Evolutionary conservation across 1,140 invertebrate genomes (phyloP), one percentile per base, ranked within the genome.

Genomic region (Archivesica marissinica): DNA sequence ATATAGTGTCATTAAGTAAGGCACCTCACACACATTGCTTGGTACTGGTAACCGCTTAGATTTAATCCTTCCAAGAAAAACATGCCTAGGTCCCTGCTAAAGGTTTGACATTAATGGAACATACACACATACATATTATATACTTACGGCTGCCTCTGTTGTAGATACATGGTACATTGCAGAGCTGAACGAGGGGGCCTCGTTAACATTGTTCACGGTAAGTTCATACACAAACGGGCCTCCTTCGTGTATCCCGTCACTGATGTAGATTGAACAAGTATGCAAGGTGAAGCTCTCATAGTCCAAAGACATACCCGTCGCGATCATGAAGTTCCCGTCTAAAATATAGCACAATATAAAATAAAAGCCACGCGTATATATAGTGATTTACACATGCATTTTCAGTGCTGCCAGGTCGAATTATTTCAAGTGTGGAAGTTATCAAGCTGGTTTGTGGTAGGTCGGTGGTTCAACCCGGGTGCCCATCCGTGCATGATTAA

Each of bases 281-380:
- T 38, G 50, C 20, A 28, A 50, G 13, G 33, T 54, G 9, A n/a
- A 15, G 0, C 38, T 64, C 38, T 84, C 81, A 35, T 84, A 84
- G 30, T 84, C 56, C 72, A 84, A 15, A 2, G 81, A 30, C 68
- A 35, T 15, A 20, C 76, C 76, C 1, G 76, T 44, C 1, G 68
- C 64, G 2, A 82, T 33, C 33, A 25, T 82, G 25, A 82, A 52
- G 15, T 59, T 82, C 17, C 68, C 66, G 41, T 52, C 80, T 82
- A 38, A 41, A 56, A 74, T 15, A 59, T 15, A 23, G 20, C n/a
- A 61, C 47, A 52, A 13, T n/a, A n/a, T n/a, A n/a, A n/a, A n/a
- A n/a, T n/a, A n/a, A n/a, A n/a, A n/a, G n/a, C n/a, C n/a, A n/a
- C n/a, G n/a, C n/a, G n/a, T n/a, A n/a, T n/a, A 35, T 9, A 9